Evolutionary conservation across 2,113 vertebrate species (phyloP), one percentile per base, ranked within the genome.

Genomic region (Percina caprodes): DNA sequence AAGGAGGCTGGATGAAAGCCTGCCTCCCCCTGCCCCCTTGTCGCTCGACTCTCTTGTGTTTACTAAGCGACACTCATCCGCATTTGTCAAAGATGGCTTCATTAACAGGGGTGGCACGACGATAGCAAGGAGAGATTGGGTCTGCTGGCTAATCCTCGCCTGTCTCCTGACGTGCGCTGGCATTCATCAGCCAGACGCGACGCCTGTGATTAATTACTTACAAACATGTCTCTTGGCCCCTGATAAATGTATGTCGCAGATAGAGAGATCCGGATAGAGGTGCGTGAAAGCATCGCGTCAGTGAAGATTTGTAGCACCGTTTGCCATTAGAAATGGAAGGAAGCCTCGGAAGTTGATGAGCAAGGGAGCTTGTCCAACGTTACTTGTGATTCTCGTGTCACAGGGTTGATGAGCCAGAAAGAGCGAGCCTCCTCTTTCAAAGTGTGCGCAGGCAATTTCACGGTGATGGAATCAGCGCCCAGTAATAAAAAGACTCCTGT

Each of bases 11-110:
- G 79, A 70, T 83, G 75, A 81, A 88, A 78, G 62, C 73, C 63
- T 8, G 45, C 63, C 67, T 73, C 77, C 45, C 77, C 70, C 67
- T n/a, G n/a, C 19, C 11, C 59, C 46, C 71, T 59, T 49, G 69
- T 70, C 35, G 58, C 69, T 66, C 61, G 3, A 69, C 75, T 72
- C 45, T 60, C 49, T 42, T 58, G 51, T 83, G 67, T 89, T 89
- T 82, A 80, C 85, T 56, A 71, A 88, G 74, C 26, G 80, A 74
- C 86, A 79, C 79, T 80, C 83, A 88, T 88, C 85, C 24, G 48
- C 85, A 84, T 94, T 88, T 82, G 84, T 91, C 86, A 92, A 79
- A 86, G 86, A 91, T 51, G 75, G 85, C 91, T 92, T 93, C 90
- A 92, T 93, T 93, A 93, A 75, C 82, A 85, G 54, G 83, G 81